Percentiles rank a stretch among this genome's conserved stretches.
phyloP scores from a whole-genome alignment of 2,797 vertebrate species.

The Danio aesculapii region DNA sequence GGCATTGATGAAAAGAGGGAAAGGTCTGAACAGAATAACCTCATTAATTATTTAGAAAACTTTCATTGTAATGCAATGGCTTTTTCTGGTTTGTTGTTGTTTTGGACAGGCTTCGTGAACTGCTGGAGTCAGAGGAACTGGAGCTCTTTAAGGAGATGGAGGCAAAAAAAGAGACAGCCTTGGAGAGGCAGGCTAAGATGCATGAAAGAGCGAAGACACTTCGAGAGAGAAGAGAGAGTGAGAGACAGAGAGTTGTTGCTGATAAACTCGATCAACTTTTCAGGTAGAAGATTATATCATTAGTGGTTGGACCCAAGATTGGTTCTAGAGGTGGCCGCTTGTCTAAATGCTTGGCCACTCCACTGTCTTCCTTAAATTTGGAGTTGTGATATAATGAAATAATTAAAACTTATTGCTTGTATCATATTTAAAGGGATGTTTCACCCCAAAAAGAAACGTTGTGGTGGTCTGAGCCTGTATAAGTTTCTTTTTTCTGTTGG shows the following conservation, averaged over 20 bases:
- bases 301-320: neutral
- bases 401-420: too few relatives aligned
- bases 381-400: too few relatives aligned
- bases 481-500: too few relatives aligned
- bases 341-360: too few relatives aligned
- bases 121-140: conserved; percentile 85
- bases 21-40: conserved; percentile 73
- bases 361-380: too few relatives aligned
- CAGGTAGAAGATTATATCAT: conserved; percentile 75
- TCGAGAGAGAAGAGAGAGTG: conserved; percentile 81
- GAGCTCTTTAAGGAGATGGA: conserved; percentile 80
- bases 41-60: neutral
- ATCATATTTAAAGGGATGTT: too few relatives aligned
- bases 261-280: conserved; percentile 89
- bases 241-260: conserved; percentile 81
- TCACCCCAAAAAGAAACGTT: too few relatives aligned
- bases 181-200: conserved; percentile 82
- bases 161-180: conserved; percentile 73
- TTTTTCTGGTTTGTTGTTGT: neutral
- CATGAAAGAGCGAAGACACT: conserved; percentile 75
- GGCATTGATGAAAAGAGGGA: conserved; percentile 76
- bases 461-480: too few relatives aligned
- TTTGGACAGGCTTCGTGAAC: conserved; percentile 78
- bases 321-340: too few relatives aligned
- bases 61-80: neutral